These are phyloP conservation scores for Suricata suricatta DNA, from an alignment of 2,113 vertebrate species.

Conservation along the genomic window DNA sequence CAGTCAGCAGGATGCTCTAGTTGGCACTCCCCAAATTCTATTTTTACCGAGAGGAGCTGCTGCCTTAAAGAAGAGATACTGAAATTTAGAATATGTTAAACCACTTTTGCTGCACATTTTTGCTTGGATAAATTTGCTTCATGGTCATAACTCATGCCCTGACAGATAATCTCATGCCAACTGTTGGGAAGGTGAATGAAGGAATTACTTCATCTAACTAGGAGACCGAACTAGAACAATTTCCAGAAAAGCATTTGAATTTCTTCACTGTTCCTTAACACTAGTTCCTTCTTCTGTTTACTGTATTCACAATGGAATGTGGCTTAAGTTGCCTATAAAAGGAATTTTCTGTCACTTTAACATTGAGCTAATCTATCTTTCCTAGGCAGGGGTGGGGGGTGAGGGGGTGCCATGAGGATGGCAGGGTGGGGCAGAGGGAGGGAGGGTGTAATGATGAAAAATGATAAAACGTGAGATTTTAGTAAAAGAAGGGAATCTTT, in stretches of 20 bases:
- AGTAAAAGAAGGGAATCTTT: neutral
- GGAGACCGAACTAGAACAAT: slow-evolving; percentile 29
- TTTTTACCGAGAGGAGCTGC: slow-evolving; percentile 54
- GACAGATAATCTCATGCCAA: slow-evolving; percentile 32
- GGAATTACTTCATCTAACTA: slow-evolving; percentile 21
- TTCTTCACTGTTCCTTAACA: slow-evolving; percentile 52
- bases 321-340: slow-evolving; percentile 63
- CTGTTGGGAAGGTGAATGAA: slow-evolving; percentile 60
- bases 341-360: slow-evolving; percentile 49
- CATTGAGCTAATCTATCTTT: neutral
- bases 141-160: slow-evolving; percentile 49
- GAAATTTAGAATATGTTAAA: slow-evolving; percentile 26
- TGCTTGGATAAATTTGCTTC: slow-evolving; percentile 56
- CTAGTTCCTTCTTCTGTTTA: slow-evolving; percentile 44
- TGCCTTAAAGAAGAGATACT: slow-evolving; percentile 52
- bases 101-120: slow-evolving; percentile 40
- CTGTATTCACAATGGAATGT: slow-evolving; percentile 33
- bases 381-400: neutral
- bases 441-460: neutral
- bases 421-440: neutral
- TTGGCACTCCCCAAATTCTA: slow-evolving; percentile 50
- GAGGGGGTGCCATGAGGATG: neutral
- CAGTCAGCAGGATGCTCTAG: slow-evolving; percentile 40
- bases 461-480: neutral
- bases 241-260: slow-evolving; percentile 62